phyloP scores from a whole-genome alignment of 1,140 invertebrate species.

The Frieseomelitta varia region DNA sequence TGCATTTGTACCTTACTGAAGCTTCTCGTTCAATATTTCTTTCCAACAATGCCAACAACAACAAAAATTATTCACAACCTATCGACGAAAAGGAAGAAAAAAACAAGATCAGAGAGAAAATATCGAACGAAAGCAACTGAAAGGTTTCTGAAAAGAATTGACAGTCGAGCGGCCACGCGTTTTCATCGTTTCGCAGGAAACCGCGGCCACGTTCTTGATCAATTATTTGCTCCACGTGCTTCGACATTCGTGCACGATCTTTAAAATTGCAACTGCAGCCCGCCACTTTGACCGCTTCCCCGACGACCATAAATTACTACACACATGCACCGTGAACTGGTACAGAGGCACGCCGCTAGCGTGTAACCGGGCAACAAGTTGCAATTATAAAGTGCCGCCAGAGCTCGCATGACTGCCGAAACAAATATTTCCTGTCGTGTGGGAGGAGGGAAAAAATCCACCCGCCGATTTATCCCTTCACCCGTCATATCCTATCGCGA shows the following conservation, averaged over 20 bases:
- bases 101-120: not conserved
- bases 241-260: constrained; percentile 43
- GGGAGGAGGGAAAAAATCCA: constrained; percentile 3
- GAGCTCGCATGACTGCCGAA: constrained; percentile 18
- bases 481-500: not conserved
- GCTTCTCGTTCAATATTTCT: not conserved
- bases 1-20: not conserved
- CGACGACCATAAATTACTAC: constrained; percentile 47
- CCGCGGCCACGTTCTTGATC: constrained; percentile 21
- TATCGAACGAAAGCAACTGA: no score
- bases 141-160: not conserved
- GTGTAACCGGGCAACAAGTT: constrained; percentile 49
- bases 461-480: not conserved
- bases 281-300: not conserved
- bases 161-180: not conserved
- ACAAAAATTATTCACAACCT: not conserved
- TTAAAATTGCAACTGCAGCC: constrained; percentile 45
- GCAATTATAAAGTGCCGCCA: constrained; percentile 48
- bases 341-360: constrained; percentile 5
- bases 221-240: constrained; percentile 45
- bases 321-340: constrained; percentile 16
- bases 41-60: not conserved
- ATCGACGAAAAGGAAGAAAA: no score
- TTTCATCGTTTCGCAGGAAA: constrained; percentile 32
- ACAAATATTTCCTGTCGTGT: constrained; percentile 36